Evolutionary conservation across 2,888 invertebrate genomes (phyloP), one percentile per base, ranked within the genome.

Genomic region (Mesorhabditis spiculigera): DNA sequence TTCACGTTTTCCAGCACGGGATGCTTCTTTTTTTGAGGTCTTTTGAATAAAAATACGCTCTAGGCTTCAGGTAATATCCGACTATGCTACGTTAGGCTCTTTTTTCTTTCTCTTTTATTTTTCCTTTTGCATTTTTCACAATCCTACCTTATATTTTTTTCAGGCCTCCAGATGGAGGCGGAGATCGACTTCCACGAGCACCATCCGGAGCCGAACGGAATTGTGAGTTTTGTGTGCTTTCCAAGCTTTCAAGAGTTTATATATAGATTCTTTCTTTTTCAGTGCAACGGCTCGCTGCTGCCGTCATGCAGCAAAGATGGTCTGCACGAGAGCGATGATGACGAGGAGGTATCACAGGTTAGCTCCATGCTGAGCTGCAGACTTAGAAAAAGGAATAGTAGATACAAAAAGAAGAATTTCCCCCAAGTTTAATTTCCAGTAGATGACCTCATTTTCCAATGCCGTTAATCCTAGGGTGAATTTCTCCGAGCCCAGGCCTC

Each of bases 261-360:
- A 13, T 50, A 50, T 13, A n/a, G 1, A 50, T n/a, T 10, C n/a
- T 50, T 50, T 13, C 8, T 50, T 50, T 50, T 50, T 50, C n/a
- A 50, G 58, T 50, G 58, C n/a, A 50, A 50, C 58, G 58, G 58
- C n/a, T 50, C 58, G 8, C 58, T 50, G n/a, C 8, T 50, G 58
- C 58, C 58, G 10, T 50, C 58, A 13, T 50, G 58, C 58, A 50
- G 58, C n/a, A 50, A 50, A 50, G 58, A 50, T 50, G 58, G 58
- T 50, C 58, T 50, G 8, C 58, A 50, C n/a, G 58, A 50, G n/a
- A 50, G 58, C n/a, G 58, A 50, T n/a, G 58, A 50, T 10, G 58
- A 50, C 58, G 58, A 50, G 58, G 58, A 50, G n/a, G 58, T 50
- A 10, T 50, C 58, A 50, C 58, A 50, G 58, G 58, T 50, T 50